These are phyloP conservation scores for Tringa solitaria DNA, from an alignment of 2,113 vertebrate species.

Conservation along the genomic window DNA sequence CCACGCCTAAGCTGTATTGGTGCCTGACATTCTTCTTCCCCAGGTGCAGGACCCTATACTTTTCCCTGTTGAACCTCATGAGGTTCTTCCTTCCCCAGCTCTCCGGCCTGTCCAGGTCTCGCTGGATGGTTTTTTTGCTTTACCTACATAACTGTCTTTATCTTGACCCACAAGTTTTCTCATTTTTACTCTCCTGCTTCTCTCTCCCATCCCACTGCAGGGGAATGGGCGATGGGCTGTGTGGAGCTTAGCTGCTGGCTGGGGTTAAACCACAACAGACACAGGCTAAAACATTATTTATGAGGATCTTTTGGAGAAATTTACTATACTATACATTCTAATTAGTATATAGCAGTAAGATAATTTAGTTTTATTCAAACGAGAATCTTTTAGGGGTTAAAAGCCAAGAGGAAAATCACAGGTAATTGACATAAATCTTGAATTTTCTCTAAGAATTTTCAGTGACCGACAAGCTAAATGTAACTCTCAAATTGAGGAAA, in stretches of 20 bases:
- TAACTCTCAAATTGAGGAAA: background rate
- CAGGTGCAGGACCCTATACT: too few species aligned
- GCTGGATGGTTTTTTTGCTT: background rate
- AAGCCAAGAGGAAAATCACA: background rate
- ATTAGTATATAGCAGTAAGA: background rate
- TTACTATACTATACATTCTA: background rate
- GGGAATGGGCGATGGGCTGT: accelerated
- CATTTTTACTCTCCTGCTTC: background rate
- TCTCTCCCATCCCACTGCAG: background rate
- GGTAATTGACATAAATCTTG: background rate
- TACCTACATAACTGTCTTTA: background rate
- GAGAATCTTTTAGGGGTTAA: background rate
- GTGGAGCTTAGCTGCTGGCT: background rate
- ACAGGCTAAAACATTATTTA: background rate
- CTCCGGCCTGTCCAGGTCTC: too few species aligned
- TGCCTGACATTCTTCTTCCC: too few species aligned
- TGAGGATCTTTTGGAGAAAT: background rate
- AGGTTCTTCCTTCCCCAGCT: too few species aligned
- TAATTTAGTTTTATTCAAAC: background rate
- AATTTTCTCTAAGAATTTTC: background rate
- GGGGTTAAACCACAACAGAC: background rate
- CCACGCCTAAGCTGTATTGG: too few species aligned
- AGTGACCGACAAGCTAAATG: background rate
- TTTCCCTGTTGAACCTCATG: too few species aligned
- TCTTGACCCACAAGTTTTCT: background rate